Conservation (phyloP, 2,113 vertebrate species). For the Poecilia latipinna region DNA sequence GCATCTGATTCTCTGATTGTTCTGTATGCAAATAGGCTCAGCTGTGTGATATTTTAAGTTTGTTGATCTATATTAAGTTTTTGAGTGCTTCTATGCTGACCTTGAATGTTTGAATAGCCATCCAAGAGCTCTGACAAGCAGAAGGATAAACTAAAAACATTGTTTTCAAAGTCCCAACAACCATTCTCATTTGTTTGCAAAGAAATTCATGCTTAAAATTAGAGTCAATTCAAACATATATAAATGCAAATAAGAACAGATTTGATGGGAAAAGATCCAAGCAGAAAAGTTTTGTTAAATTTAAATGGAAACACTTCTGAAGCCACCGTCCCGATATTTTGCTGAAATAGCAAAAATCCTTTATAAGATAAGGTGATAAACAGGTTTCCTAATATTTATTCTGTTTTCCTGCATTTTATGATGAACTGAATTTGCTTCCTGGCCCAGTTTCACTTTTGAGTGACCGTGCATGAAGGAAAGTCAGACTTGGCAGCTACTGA, state of each 20-base stretch:
- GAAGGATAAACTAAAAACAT: neutral
- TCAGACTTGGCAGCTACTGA: conserved; percentile 7
- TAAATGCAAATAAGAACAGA: too few relatives aligned
- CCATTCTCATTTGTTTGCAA: neutral
- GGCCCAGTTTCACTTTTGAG: conserved; percentile 21
- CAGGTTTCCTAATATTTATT: neutral
- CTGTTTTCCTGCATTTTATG: neutral
- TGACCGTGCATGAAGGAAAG: conserved; percentile 8
- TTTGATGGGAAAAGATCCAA: too few relatives aligned
- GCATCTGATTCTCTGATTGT: too few relatives aligned
- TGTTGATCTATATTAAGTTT: neutral
- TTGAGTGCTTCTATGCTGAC: neutral
- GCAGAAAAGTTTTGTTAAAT: neutral
- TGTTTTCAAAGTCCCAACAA: neutral
- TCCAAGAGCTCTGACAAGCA: neutral
- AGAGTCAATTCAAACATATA: too few relatives aligned
- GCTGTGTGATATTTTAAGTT: neutral
- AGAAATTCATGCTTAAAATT: neutral
- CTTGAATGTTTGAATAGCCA: neutral
- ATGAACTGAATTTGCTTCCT: neutral
- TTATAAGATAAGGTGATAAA: neutral
- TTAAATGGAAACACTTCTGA: neutral
- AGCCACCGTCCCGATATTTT: neutral
- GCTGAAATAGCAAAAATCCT: neutral
- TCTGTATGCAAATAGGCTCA: too few relatives aligned